Evolutionary conservation across 23 tunicate genomes (phyloP).

Genomic region (Aplidium turbinatum): DNA sequence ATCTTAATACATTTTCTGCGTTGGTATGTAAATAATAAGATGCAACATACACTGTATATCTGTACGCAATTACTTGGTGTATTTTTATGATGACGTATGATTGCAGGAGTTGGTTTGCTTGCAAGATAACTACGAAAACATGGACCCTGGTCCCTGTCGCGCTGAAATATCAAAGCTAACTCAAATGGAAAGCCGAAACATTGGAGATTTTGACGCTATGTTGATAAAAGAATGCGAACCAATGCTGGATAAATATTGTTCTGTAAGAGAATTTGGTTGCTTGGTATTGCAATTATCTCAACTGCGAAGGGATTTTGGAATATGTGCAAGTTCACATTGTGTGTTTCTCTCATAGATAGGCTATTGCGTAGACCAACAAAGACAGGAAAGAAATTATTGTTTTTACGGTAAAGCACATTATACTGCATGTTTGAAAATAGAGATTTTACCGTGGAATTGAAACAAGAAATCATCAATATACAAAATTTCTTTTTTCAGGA

Average conservation of each 20-base stretch:
- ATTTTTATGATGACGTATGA: too few relatives aligned
- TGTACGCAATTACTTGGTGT: too few relatives aligned
- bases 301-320: background rate
- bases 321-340: background rate
- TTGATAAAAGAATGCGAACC: constrained; percentile 71
- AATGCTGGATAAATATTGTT: constrained; percentile 60
- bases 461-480: too few relatives aligned
- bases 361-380: too few relatives aligned
- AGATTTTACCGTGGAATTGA: too few relatives aligned
- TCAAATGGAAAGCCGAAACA: constrained; percentile 51
- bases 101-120: constrained; percentile 71
- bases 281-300: background rate
- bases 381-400: too few relatives aligned
- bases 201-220: constrained; percentile 55
- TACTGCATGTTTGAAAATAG: too few relatives aligned
- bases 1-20: too few relatives aligned
- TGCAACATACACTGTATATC: too few relatives aligned
- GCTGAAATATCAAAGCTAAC: constrained; percentile 44
- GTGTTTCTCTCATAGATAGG: too few relatives aligned
- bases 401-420: too few relatives aligned
- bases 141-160: constrained; percentile 52
- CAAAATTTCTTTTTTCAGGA: constrained; percentile 50
- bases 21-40: too few relatives aligned
- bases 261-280: constrained; percentile 37
- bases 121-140: constrained; percentile 71